Base-by-base conservation (phyloP, 2,113 vertebrate genomes). In the Solea senegalensis region DNA sequence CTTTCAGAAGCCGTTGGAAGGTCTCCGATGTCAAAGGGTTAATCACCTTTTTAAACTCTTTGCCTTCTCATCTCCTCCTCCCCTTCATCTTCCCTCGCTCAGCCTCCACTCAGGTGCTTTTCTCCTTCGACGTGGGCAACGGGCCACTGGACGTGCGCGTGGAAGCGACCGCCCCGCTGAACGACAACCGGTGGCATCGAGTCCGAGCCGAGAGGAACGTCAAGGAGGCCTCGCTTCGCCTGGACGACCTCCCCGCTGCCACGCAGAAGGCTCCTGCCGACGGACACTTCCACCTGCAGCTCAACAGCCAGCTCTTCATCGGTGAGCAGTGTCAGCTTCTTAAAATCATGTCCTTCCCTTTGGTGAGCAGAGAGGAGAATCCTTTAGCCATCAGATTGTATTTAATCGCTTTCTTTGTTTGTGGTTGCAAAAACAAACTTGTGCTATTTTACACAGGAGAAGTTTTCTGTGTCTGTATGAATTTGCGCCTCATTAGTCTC, bases 261-360 rank as follows among this genome's bases (percentile, higher is more conserved):
- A 91, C 86, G 0, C 91, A 91, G 16, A 60, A 88, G 39, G 95
- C 97, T 34, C 95, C 96, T 0, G 54, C 93, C 0, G 95, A 98
- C 0, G 97, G 97, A 0, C 97, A 96, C 41, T 92, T 96, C 58
- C 96, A 94, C 15, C 78, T 99, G 49, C 97, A 98, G 81, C 96
- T 99, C 88, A 98, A 98, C 90, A 98, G 97, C 75, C 97, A 98
- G 70, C 95, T 99, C 15, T 99, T 97, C 73, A 96, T 99, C 74
- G 97, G 97, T 98, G 46, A 64, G 74, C 10, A 44, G 26, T 0
- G 8, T 1, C 0, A 9, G 1, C 8, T 27, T 8, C 52, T 9
- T 54, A 8, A 0, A 5, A 10, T 28, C 44, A 9, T 45, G 44
- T 45, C 44, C 44, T 45, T 45, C 9, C 11, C 2, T 45, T 45